Percentiles rank a stretch among this genome's conserved stretches.
Evolutionary conservation across 2,113 vertebrate genomes (phyloP).

Genomic region (Phocoena sinus): DNA sequence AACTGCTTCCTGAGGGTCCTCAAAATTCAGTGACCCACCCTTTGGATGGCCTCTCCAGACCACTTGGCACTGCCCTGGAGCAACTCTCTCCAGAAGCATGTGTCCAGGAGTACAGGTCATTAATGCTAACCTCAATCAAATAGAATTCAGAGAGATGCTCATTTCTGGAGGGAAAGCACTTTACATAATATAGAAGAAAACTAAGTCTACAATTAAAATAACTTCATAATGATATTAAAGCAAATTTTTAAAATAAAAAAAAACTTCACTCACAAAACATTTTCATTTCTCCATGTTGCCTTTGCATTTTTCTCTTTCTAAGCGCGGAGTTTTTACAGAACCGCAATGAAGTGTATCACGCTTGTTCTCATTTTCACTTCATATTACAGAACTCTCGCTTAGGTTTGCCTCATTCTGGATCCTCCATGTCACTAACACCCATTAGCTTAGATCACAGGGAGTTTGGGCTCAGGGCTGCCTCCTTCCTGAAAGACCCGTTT

Average conservation of each 20-base stretch:
- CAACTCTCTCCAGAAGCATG: neutral
- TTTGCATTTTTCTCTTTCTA: neutral
- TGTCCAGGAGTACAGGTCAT: neutral
- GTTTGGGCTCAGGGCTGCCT: neutral
- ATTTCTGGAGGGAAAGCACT: constrained; percentile 38
- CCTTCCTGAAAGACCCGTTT: neutral
- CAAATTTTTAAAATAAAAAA: constrained; percentile 42
- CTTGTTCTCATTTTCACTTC: neutral
- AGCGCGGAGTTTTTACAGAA: neutral
- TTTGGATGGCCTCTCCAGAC: neutral
- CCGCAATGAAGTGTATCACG: neutral
- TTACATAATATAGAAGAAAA: neutral
- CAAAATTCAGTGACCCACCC: neutral
- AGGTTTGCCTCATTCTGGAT: neutral
- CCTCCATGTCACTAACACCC: neutral
- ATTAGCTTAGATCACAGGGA: neutral
- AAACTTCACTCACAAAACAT: neutral
- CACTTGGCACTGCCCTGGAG: neutral
- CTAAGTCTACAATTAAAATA: constrained; percentile 47
- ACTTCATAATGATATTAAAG: constrained; percentile 36
- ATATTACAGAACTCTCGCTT: neutral
- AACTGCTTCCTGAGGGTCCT: neutral
- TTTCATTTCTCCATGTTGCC: neutral
- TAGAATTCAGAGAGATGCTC: neutral
- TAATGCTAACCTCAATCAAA: constrained; percentile 54